Evolutionary conservation across 2,888 invertebrate species (phyloP).

Genomic region (Apotomis turbidana): DNA sequence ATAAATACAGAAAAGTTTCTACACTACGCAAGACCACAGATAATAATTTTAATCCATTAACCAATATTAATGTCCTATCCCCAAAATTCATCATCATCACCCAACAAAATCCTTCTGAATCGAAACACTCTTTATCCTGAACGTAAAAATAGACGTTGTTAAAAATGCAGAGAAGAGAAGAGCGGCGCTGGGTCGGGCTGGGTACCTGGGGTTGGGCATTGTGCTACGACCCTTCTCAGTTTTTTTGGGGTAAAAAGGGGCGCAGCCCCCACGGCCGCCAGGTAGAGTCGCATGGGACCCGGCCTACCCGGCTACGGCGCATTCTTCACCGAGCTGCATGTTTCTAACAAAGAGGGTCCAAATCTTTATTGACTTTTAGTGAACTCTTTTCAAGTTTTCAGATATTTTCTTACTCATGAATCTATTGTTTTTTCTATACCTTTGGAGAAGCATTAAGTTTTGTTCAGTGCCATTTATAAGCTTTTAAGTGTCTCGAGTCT

Average conservation of each 20-base stretch:
- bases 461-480: slow-evolving; percentile 5
- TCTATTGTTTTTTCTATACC: neutral
- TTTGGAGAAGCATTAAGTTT: slow-evolving; percentile 4
- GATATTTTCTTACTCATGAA: neutral
- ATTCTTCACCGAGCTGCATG: slow-evolving; percentile 57
- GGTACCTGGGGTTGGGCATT: slow-evolving; percentile 63
- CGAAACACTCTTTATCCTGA: slow-evolving; percentile 10
- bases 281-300: slow-evolving; percentile 69
- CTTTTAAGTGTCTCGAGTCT: slow-evolving; percentile 12
- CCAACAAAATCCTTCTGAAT: slow-evolving; percentile 10
- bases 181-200: slow-evolving; percentile 19
- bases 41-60: too few relatives aligned
- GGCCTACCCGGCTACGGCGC: slow-evolving; percentile 62
- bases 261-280: slow-evolving; percentile 68
- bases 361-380: slow-evolving; percentile 39
- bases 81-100: neutral
- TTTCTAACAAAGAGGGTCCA: slow-evolving; percentile 49
- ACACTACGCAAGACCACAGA: too few relatives aligned
- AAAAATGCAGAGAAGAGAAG: slow-evolving; percentile 27
- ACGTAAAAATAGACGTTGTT: slow-evolving; percentile 21
- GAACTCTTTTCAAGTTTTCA: slow-evolving; percentile 25
- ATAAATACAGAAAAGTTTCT: too few relatives aligned
- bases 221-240: slow-evolving; percentile 73
- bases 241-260: slow-evolving; percentile 75
- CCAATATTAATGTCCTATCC: neutral